Evolutionary conservation across 2,888 invertebrate genomes (phyloP).

Genomic region (Sinopyrophorus schimmeli): DNA sequence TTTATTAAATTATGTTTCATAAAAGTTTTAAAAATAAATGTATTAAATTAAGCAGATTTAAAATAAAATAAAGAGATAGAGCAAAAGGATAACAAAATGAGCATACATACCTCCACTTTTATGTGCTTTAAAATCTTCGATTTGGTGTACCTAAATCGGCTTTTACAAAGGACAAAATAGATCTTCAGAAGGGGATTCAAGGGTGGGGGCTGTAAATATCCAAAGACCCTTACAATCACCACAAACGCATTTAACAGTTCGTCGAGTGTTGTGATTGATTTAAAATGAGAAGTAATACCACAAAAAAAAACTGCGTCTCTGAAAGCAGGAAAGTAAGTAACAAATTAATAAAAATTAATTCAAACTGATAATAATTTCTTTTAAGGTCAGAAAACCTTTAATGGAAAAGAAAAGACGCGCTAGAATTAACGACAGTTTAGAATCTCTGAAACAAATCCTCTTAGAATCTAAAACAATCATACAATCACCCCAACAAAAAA

Average conservation of each 20-base stretch:
- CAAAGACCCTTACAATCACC: too few relatives aligned
- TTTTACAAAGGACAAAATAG: slow-evolving; percentile 22
- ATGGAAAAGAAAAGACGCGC: slow-evolving; percentile 61
- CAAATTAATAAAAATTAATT: too few relatives aligned
- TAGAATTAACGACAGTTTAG: slow-evolving; percentile 59
- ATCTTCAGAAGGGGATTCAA: slow-evolving; percentile 30
- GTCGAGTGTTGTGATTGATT: slow-evolving; percentile 2
- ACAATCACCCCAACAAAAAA: slow-evolving; percentile 41
- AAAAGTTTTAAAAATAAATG: too few relatives aligned
- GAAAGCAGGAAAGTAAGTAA: slow-evolving; percentile 50
- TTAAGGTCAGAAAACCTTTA: slow-evolving; percentile 57
- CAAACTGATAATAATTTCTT: slow-evolving; percentile 18
- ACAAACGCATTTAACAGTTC: too few relatives aligned
- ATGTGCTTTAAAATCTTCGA: slow-evolving; percentile 13
- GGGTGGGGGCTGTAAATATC: slow-evolving; percentile 37
- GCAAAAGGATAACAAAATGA: too few relatives aligned
- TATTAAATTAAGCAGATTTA: too few relatives aligned
- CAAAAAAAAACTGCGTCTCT: slow-evolving; percentile 39
- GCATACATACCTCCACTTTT: too few relatives aligned
- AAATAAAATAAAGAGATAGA: too few relatives aligned
- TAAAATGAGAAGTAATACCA: slow-evolving; percentile 41
- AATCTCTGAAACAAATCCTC: slow-evolving; percentile 58
- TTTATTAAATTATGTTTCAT: too few relatives aligned
- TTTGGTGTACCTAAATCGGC: slow-evolving; percentile 23
- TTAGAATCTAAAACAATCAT: slow-evolving; percentile 53